Base-by-base conservation (phyloP, 2,113 vertebrate species). In the Passerina amoena region DNA sequence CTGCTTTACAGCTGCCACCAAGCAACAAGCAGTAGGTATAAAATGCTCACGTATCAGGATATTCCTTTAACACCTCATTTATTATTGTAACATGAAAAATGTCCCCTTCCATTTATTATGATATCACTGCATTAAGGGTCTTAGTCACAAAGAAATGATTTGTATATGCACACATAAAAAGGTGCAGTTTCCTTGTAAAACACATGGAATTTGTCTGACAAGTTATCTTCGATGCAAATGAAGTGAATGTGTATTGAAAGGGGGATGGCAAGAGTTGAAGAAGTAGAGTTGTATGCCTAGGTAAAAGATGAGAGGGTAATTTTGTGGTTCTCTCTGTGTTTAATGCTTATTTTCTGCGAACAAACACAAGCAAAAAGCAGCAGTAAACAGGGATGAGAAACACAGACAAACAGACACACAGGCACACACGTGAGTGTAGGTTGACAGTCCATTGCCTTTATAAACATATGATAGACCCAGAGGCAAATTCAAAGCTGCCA, bases 1-100 rank as follows among this genome's bases (percentile, higher is more conserved):
- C 94, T 94, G 86, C 94, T 95, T 97, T 88, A 94, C 92, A 96
- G 95, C 96, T 96, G 92, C 94, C 90, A 95, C 87, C 90, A 92
- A 80, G 81, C 92, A 96, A 92, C 94, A 88, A 94, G 80, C 80
- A 76, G 66, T 88, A 80, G 73, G 91, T 97, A 96, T 44, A 90
- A 97, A 97, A 92, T 96, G 95, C 86, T 94, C 95, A 79, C 51
- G 40, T 91, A 94, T 76, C 80, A 94, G 82, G 72, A 92, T 96
- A 91, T 96, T 94, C 79, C 88, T 96, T 96, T 93, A 96, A 89
- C 76, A 94, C 63, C 91, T 94, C 87, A 91, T 96, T 96, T 97
- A 88, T 97, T 96, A 96, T 30, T 82, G 56, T 83, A 92, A 88
- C 84, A 91, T 96, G 82, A 97, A 97, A 97, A 97, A 96, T 73